phyloP scores from a whole-genome alignment of 2,888 invertebrate species.

The Panorpa germanica region DNA sequence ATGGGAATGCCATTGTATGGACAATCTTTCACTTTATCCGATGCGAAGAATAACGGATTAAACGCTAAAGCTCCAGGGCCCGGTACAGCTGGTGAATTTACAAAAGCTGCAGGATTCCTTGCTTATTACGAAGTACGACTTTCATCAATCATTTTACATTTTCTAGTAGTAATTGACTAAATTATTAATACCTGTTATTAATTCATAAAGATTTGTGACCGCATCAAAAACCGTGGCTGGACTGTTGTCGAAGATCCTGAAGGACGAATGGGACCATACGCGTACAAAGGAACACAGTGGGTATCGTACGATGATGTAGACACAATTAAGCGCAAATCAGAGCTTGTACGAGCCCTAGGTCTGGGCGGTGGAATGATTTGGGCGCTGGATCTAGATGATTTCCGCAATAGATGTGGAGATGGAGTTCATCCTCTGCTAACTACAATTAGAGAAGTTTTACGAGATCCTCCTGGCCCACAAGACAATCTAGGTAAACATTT shows the following conservation, averaged over 20 bases:
- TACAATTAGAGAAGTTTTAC: conserved; percentile 52
- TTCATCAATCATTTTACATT: not conserved
- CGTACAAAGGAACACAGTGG: conserved; percentile 78
- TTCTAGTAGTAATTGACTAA: conserved; percentile 3
- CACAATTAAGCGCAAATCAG: conserved; percentile 61
- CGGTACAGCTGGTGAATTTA: conserved; percentile 71
- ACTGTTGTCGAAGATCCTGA: conserved; percentile 59
- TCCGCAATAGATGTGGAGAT: conserved; percentile 57
- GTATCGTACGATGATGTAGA: conserved; percentile 73
- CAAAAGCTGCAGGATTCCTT: conserved; percentile 67
- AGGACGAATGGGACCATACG: conserved; percentile 71
- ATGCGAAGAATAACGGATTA: conserved; percentile 39
- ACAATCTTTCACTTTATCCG: conserved; percentile 56
- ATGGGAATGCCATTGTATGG: conserved; percentile 85
- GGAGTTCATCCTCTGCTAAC: conserved; percentile 64
- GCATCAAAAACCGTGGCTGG: conserved; percentile 59
- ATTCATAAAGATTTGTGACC: conserved; percentile 53
- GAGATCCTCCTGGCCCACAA: conserved; percentile 24
- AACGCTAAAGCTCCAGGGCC: conserved; percentile 60
- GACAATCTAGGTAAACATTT: too few species aligned
- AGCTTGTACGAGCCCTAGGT: conserved; percentile 53
- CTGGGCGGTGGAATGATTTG: conserved; percentile 82
- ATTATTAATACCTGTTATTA: conserved; percentile 7
- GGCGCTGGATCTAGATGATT: conserved; percentile 81
- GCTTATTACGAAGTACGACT: conserved; percentile 62